Conservation (phyloP, 2,797 vertebrate genomes). For the Geotria australis region DNA sequence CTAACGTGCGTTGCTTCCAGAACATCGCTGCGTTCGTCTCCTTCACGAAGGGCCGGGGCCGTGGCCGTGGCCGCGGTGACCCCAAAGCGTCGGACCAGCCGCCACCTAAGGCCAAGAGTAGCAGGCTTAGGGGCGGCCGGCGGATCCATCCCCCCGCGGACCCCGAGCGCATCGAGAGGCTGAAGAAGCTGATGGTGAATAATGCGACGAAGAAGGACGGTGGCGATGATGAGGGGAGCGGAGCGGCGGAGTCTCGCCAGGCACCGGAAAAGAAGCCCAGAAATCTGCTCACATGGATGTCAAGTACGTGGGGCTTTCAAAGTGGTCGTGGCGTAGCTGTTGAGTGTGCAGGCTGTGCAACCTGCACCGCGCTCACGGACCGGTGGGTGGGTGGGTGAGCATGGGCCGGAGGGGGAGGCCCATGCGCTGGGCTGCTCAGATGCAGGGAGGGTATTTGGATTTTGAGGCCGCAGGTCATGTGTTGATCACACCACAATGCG, state of each 20-base stretch:
- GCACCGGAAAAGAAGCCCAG: conserved; percentile 16
- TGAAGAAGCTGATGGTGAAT: conserved; percentile 33
- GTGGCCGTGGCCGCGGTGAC: conserved; percentile 12
- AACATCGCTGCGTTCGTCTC: conserved; percentile 66
- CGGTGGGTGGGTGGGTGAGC: too few relatives aligned
- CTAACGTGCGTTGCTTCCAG: conserved; percentile 48
- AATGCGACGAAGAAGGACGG: conserved; percentile 9
- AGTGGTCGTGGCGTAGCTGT: background rate
- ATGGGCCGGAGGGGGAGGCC: too few relatives aligned
- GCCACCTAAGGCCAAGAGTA: background rate
- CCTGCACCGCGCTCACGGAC: too few relatives aligned
- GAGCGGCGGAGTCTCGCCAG: conserved; percentile 4
- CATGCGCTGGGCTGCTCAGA: too few relatives aligned
- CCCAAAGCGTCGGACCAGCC: conserved; percentile 2
- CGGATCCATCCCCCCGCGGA: conserved; percentile 8
- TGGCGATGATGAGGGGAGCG: conserved; percentile 4
- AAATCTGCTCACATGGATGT: conserved; percentile 70
- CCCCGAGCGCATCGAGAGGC: conserved; percentile 29
- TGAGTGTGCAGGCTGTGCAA: background rate
- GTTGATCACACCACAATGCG: too few relatives aligned
- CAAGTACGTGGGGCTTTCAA: conserved; percentile 14
- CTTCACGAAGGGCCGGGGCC: conserved; percentile 20
- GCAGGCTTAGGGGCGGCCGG: background rate
- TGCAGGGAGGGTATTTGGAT: too few relatives aligned
- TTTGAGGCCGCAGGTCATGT: too few relatives aligned